Conservation (phyloP, 53 echinoderm and acorn worm genomes). For the Henricia sp. region DNA sequence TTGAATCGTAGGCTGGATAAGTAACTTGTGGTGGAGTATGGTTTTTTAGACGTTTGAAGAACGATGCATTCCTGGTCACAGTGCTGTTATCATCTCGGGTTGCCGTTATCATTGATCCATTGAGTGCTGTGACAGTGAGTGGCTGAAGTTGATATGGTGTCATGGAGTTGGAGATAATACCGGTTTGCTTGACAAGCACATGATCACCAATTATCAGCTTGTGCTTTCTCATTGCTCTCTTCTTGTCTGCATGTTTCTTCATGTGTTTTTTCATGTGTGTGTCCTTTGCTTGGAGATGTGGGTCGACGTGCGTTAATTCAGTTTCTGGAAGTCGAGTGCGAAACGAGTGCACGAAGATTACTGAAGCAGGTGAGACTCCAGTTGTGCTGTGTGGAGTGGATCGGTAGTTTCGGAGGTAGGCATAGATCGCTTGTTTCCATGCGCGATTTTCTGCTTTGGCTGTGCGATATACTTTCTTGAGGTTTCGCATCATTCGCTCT, state of each 20-base stretch:
- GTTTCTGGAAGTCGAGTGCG: too few relatives aligned
- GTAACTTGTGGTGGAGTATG: not conserved
- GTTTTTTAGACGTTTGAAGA: conserved; percentile 38
- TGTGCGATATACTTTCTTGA: conserved; percentile 23
- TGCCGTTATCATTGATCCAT: conserved; percentile 63
- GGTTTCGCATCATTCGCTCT: conserved; percentile 27
- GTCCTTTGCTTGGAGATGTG: too few relatives aligned
- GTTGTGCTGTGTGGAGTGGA: conserved; percentile 29
- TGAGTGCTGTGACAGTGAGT: conserved; percentile 6
- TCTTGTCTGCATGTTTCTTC: conserved; percentile 35
- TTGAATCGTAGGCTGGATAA: not conserved
- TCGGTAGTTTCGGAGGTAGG: conserved; percentile 27
- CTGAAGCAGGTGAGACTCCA: conserved; percentile 23
- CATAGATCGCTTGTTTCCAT: conserved; percentile 26
- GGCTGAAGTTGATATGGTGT: too few relatives aligned
- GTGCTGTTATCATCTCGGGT: conserved; percentile 14
- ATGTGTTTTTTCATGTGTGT: conserved; percentile 57
- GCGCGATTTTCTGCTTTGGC: conserved; percentile 1
- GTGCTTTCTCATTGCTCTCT: too few relatives aligned
- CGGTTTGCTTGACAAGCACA: conserved; percentile 50
- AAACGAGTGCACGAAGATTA: too few relatives aligned
- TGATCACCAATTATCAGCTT: conserved; percentile 28
- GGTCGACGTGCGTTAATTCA: too few relatives aligned
- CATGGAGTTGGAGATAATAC: conserved; percentile 6
- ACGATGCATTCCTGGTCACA: conserved; percentile 56